Conservation (phyloP, 2,113 vertebrate species). For the Salvelinus namaycush region DNA sequence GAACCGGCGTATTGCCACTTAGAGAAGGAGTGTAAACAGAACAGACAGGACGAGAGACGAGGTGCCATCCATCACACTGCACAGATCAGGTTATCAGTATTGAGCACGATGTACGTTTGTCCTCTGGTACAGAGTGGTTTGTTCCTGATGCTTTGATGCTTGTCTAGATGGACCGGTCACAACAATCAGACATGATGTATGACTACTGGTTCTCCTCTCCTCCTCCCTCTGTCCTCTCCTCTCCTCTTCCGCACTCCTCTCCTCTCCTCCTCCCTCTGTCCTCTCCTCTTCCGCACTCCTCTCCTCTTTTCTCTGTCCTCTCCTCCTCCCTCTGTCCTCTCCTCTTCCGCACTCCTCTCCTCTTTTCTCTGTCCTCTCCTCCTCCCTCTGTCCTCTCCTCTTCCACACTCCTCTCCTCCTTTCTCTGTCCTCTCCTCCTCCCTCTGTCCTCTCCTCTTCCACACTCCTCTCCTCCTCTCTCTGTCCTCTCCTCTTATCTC, state of each 20-base stretch:
- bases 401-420: no score
- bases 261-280: neutral
- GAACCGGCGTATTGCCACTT: neutral
- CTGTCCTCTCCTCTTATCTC: no score
- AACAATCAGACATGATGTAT: conserved; percentile 2
- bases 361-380: no score
- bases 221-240: neutral
- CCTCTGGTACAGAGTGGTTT: conserved; percentile 28
- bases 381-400: no score
- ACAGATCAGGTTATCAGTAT: conserved; percentile 43
- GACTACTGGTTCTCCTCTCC: neutral
- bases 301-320: no score
- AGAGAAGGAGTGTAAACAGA: conserved; percentile 12
- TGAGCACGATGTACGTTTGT: conserved; percentile 17
- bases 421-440: no score
- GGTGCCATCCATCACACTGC: conserved; percentile 45
- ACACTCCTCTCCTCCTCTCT: no score
- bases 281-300: neutral
- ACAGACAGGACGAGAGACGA: conserved; percentile 30
- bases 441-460: no score
- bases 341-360: no score
- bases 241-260: neutral
- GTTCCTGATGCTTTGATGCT: conserved; percentile 21
- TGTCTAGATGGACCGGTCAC: conserved; percentile 6
- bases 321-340: no score